Base-by-base conservation (phyloP, 2,888 invertebrate species). In the Cheilosia scutellata region DNA sequence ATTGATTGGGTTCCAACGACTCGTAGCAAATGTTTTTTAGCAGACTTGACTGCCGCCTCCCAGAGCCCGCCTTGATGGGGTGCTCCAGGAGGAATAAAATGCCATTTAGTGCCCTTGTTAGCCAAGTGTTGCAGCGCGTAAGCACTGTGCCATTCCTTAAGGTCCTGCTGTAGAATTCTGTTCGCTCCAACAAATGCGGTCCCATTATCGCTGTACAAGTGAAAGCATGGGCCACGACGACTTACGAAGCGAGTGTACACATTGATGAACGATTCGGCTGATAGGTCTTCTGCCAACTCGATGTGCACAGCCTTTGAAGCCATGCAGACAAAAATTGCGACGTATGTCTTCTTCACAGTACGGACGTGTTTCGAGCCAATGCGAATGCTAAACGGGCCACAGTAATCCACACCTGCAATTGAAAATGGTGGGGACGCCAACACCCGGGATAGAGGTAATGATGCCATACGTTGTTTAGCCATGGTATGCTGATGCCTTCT, bases 11-110 rank as follows among this genome's bases (percentile, higher is more conserved):
- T 51, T 5, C 75, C 79, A 37, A 65, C 31, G 27, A 75, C 58
- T 16, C 74, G 51, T 11, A 74, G 40, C 33, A 84, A 57, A 65
- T 68, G 70, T 27, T 60, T 68, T 47, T 87, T 79, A 3, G 70
- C 68, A 25, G 72, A 78, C 9, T 66, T 65, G 6, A 77, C 71
- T 5, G 66, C 76, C n/a, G 71, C 78, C 40, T 75, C 74, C 58
- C 78, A 82, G 9, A 82, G 37, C 11, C 72, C 78, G 2, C 62
- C 68, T 11, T 78, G 74, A 33, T 76, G 80, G 11, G 72, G 80
- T 49, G 80, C 76, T 4, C 57, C 47, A 31, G 74, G 53, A 6
- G 66, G 7, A 6, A 78, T 71, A 27, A 82, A 78, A n/a, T 78
- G 63, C 72, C 76, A 79, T 25, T 49, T 9, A 6, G 60, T 72